Evolutionary conservation across 2,888 invertebrate species (phyloP).

Genomic region (Drosophila affinis): DNA sequence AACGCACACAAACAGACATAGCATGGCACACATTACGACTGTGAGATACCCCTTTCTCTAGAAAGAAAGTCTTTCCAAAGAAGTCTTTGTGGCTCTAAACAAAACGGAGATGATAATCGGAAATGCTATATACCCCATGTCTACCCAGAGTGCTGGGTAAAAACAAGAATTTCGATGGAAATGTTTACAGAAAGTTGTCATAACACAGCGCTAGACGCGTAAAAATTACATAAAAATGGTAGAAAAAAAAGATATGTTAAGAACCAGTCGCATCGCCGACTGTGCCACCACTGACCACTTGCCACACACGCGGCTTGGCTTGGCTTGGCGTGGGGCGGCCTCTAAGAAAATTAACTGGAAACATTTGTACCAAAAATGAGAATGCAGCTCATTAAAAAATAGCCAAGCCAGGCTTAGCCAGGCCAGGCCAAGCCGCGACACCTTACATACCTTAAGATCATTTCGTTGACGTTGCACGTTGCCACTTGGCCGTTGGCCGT

Average conservation of each 20-base stretch:
- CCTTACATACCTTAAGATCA: constrained; percentile 81
- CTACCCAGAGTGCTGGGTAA: background rate
- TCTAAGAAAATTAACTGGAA: constrained; percentile 52
- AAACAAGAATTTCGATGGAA: constrained; percentile 21
- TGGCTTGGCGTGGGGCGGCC: background rate
- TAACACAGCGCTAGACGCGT: constrained; percentile 26
- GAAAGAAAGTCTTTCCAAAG: too few species aligned
- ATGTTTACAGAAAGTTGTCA: constrained; percentile 46
- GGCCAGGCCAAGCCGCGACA: background rate
- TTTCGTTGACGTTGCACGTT: constrained; percentile 74
- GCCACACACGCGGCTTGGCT: constrained; percentile 35
- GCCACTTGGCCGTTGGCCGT: constrained; percentile 57
- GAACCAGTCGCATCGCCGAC: constrained; percentile 20
- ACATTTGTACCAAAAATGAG: constrained; percentile 43
- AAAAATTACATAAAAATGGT: constrained; percentile 56
- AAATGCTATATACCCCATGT: background rate
- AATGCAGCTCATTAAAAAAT: constrained; percentile 51
- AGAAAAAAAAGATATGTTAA: constrained; percentile 6
- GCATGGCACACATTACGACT: background rate
- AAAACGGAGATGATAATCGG: background rate
- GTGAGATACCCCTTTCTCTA: background rate
- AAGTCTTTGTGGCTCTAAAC: background rate
- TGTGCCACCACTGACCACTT: constrained; percentile 25
- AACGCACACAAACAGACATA: constrained; percentile 6
- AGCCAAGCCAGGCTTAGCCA: constrained; percentile 5